Conservation (phyloP, 92 coral and sea anemone species). For the Phenganax subtilis region DNA sequence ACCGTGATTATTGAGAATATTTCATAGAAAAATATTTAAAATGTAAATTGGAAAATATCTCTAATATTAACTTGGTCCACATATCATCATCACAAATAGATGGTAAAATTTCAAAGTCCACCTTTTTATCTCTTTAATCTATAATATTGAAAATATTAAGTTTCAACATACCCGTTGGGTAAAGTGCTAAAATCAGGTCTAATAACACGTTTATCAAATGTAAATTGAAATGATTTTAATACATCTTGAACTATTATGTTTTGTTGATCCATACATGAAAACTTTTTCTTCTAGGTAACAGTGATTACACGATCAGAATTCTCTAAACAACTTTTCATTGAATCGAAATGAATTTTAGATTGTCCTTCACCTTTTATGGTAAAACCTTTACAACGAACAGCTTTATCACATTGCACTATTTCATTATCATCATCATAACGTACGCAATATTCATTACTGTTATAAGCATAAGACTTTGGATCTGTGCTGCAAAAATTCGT, state of each 20-base stretch:
- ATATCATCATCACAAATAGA: too few species aligned
- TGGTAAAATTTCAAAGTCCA: not conserved
- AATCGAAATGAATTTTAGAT: slow-evolving; percentile 19
- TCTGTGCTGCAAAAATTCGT: slow-evolving; percentile 2
- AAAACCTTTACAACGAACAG: slow-evolving; percentile 16
- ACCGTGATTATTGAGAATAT: too few species aligned
- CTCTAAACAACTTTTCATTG: not conserved
- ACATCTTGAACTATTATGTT: too few species aligned
- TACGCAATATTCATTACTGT: not conserved
- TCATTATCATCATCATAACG: not conserved
- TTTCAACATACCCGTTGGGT: not conserved
- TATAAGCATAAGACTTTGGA: slow-evolving; percentile 17
- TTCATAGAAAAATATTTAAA: too few species aligned
- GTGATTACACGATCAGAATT: not conserved
- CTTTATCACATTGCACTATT: not conserved
- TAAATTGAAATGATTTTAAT: not conserved
- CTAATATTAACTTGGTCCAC: not conserved
- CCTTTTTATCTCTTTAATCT: not conserved
- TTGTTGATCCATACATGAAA: too few species aligned
- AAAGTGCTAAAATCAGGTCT: not conserved
- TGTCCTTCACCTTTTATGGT: slow-evolving; percentile 15
- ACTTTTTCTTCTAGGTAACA: too few species aligned
- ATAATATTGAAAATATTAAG: too few species aligned
- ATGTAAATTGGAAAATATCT: too few species aligned
- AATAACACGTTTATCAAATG: not conserved